A percentile compares a stretch with the other conserved stretches of the same genome.
Conservation (phyloP, 1,140 invertebrate species). For the Meloidogyne exigua region DNA sequence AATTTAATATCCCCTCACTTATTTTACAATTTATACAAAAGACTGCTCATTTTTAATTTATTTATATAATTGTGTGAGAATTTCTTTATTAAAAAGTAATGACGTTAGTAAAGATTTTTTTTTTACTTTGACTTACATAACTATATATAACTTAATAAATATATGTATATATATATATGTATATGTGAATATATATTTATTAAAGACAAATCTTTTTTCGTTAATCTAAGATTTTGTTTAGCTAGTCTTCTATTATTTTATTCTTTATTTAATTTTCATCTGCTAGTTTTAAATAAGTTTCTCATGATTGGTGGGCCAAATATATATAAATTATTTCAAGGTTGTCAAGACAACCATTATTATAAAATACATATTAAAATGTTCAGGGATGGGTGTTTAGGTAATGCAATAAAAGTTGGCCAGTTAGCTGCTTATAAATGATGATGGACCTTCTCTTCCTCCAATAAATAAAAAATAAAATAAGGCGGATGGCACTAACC, state of each 20-base stretch:
- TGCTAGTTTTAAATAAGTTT: not conserved
- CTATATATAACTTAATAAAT: no score
- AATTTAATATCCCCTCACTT: no score
- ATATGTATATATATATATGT: no score
- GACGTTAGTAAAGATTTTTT: not conserved
- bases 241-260: not conserved
- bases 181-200: no score
- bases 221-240: no score
- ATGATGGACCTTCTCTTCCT: not conserved
- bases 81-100: not conserved
- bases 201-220: no score
- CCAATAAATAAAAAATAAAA: not conserved
- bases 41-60: no score
- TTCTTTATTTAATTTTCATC: not conserved
- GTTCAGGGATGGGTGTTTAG: not conserved
- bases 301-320: not conserved
- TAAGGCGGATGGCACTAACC: not conserved
- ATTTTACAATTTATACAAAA: no score
- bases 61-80: not conserved
- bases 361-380: not conserved
- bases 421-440: not conserved
- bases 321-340: not conserved
- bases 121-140: not conserved
- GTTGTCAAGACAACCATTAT: not conserved
- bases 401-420: conserved; percentile 14